Evolutionary conservation across 1,140 invertebrate species (phyloP).

Genomic region (Maniola jurtina): DNA sequence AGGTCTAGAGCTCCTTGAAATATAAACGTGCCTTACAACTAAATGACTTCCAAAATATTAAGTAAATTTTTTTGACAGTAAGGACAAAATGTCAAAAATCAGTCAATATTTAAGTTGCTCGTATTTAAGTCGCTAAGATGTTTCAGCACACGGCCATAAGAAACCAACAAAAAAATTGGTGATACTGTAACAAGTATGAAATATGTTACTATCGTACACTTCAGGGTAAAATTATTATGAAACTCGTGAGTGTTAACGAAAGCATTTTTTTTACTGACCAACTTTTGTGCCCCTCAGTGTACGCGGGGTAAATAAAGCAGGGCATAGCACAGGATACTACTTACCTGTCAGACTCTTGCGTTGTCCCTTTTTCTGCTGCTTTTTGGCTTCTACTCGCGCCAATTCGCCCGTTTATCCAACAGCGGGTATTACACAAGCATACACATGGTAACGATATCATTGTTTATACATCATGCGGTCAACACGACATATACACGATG

Average conservation of each 20-base stretch:
- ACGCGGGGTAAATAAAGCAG: conserved; percentile 50
- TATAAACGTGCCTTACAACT: too few species aligned
- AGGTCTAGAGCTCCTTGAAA: too few species aligned
- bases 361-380: conserved; percentile 88
- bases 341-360: conserved; percentile 91
- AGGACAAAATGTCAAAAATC: too few species aligned
- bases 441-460: conserved; percentile 66
- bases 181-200: too few species aligned
- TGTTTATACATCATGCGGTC: conserved; percentile 67
- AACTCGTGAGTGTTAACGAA: too few species aligned
- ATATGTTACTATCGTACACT: neutral
- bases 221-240: neutral
- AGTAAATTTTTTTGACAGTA: too few species aligned
- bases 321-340: conserved; percentile 64
- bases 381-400: conserved; percentile 89
- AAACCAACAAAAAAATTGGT: too few species aligned
- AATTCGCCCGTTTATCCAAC: conserved; percentile 52
- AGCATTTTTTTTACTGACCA: neutral
- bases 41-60: too few species aligned
- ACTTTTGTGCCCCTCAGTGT: conserved; percentile 42
- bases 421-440: conserved; percentile 53
- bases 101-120: too few species aligned
- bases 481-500: conserved; percentile 72
- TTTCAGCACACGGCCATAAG: neutral
- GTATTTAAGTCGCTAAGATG: too few species aligned